A percentile compares a stretch with the other conserved stretches of the same genome.
These are phyloP conservation scores for Gisinianus flammeolus DNA, from an alignment of 2,888 invertebrate species.

Conservation along the genomic window DNA sequence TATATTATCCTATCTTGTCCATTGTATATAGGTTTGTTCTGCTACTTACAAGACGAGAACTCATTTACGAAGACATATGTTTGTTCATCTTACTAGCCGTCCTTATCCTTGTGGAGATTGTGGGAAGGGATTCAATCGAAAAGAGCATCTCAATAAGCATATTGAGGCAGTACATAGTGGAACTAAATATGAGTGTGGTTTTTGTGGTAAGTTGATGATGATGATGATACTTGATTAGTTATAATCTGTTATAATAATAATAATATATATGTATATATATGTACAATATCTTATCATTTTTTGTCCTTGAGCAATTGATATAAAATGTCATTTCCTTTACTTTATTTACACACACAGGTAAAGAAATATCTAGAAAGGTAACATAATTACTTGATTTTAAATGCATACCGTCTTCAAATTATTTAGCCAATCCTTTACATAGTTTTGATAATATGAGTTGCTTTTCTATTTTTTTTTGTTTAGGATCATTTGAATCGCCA, in stretches of 20 bases:
- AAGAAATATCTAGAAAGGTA: slow-evolving; percentile 49
- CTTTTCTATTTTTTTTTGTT: no score
- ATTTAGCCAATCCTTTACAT: no score
- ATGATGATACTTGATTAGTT: not conserved
- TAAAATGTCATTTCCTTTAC: no score
- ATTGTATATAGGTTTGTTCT: slow-evolving; percentile 44
- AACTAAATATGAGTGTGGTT: slow-evolving; percentile 51
- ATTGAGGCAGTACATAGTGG: slow-evolving; percentile 53
- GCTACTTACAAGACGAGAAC: slow-evolving; percentile 55
- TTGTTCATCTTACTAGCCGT: slow-evolving; percentile 49
- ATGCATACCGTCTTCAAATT: no score
- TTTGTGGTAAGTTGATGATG: slow-evolving; percentile 45
- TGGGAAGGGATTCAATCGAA: slow-evolving; percentile 56
- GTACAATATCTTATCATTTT: not conserved
- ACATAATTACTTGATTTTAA: no score
- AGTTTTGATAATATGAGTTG: no score
- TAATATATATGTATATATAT: slow-evolving; percentile 16
- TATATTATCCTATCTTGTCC: not conserved
- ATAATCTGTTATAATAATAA: no score
- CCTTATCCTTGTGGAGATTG: slow-evolving; percentile 54
- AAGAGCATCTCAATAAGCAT: slow-evolving; percentile 56
- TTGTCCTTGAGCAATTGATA: no score
- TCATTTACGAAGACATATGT: slow-evolving; percentile 55
- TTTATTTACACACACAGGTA: slow-evolving; percentile 24
- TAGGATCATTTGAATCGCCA: slow-evolving; percentile 54